Evolutionary conservation across 1,140 invertebrate genomes (phyloP).

Genomic region (Cephus cinctus): DNA sequence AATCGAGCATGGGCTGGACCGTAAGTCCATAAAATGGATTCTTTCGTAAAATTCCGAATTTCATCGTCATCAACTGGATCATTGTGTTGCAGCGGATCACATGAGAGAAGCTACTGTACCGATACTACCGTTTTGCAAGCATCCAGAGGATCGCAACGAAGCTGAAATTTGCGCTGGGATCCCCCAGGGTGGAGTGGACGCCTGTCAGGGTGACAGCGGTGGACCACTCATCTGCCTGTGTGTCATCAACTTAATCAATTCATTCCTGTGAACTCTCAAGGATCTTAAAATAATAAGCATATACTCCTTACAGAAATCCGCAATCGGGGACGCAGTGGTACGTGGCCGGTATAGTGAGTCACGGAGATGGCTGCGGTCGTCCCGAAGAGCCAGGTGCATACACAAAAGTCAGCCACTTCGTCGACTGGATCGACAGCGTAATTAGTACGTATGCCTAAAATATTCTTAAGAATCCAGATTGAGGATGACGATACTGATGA

Average conservation of each 20-base stretch:
- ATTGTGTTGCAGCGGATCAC: constrained; percentile 59
- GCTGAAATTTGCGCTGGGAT: constrained; percentile 76
- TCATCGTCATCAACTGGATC: not conserved
- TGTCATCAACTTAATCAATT: constrained; percentile 5
- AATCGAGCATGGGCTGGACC: constrained; percentile 68
- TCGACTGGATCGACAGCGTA: constrained; percentile 69
- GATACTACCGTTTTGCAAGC: constrained; percentile 60
- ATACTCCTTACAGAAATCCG: constrained; percentile 52
- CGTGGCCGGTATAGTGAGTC: constrained; percentile 74
- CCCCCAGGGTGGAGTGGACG: constrained; percentile 71
- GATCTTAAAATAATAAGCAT: not conserved
- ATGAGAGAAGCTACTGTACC: constrained; percentile 71
- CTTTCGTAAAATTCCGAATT: not conserved
- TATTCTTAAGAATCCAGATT: no score
- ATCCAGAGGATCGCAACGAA: constrained; percentile 60
- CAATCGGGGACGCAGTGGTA: constrained; percentile 66
- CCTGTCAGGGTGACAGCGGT: constrained; percentile 81
- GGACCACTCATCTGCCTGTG: constrained; percentile 72
- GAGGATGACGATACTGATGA: no score
- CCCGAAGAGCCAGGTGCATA: constrained; percentile 80
- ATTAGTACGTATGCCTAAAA: constrained; percentile 50
- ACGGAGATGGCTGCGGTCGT: constrained; percentile 79
- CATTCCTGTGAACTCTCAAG: not conserved
- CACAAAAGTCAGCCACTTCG: constrained; percentile 71
- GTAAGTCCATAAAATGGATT: constrained; percentile 56